These are phyloP conservation scores for Furnarius figulus DNA, from an alignment of 2,113 vertebrate genomes.

Conservation along the genomic window DNA sequence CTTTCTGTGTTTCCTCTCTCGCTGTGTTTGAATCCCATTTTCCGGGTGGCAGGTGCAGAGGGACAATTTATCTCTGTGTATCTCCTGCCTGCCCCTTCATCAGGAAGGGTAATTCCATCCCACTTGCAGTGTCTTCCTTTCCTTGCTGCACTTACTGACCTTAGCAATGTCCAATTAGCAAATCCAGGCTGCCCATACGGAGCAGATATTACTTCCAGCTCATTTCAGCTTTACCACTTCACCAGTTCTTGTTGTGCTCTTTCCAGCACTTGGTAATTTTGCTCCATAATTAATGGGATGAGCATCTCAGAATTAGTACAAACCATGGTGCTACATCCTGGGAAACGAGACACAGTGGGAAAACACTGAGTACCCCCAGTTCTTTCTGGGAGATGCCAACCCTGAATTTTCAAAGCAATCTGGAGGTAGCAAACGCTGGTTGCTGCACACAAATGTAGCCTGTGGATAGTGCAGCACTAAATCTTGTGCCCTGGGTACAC, in stretches of 20 bases:
- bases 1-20: background rate
- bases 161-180: background rate
- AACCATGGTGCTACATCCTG: background rate
- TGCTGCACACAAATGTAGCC: background rate
- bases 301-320: background rate
- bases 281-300: background rate
- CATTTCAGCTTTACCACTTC: background rate
- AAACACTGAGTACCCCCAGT: background rate
- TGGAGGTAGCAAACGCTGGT: background rate
- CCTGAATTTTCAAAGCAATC: background rate
- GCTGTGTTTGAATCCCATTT: rapidly evolving
- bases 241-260: background rate
- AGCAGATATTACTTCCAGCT: background rate
- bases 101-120: background rate
- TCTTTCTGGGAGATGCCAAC: background rate
- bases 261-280: background rate
- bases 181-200: background rate
- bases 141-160: background rate
- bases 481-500: background rate
- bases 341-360: background rate
- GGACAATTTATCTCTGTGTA: background rate
- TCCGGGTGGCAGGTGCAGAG: background rate
- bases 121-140: rapidly evolving
- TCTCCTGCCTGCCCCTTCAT: background rate
- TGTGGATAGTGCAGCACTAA: background rate